Base-by-base conservation (phyloP, 1,140 invertebrate species). In the Eubasilissa regina region DNA sequence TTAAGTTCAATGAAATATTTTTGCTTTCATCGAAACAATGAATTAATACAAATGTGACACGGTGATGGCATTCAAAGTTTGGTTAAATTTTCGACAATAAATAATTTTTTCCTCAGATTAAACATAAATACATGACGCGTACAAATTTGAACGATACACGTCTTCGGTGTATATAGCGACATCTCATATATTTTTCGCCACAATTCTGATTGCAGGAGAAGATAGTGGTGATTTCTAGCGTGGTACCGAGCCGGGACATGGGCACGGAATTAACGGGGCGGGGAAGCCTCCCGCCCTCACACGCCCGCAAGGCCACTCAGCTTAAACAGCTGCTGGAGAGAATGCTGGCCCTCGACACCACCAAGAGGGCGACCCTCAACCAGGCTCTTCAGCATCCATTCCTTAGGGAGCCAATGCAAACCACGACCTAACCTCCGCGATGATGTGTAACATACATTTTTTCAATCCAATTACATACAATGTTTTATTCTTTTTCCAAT, bases 321-420 rank as follows among this genome's bases (percentile, higher is more conserved):
- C 90, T 99, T 6, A 97, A 97, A 84, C 97, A 99, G 87, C 89
- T 99, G 6, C 87, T 99, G 44, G 98, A 99, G 81, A 94, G 96
- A 77, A 97, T 98, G 83, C 91, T 99, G 21, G 94, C 96, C 89
- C 88, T 99, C 58, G 99, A 99, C 88, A 94, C 98, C 0, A 92
- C 93, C 21, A 99, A 99, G 88, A 91, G 99, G 75, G 94, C 97
- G 77, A 95, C 96, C 0, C 94, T 99, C 64, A 98, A 97, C 86
- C 96, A 98, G 85, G 97, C 97, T 19, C 90, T 99, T 21, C 94
- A 94, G 35, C 98, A 99, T 91, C 95, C 97, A 0, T 99, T 99
- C 89, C 99, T 99, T 84, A 93, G 95, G 88, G 97, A 98, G 87
- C 96, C 95, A 87, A 95, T 96, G 86, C 94, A 80, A 85, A 58